These are phyloP conservation scores for Tipula lateralis DNA, from an alignment of 2,888 invertebrate genomes.

Conservation along the genomic window DNA sequence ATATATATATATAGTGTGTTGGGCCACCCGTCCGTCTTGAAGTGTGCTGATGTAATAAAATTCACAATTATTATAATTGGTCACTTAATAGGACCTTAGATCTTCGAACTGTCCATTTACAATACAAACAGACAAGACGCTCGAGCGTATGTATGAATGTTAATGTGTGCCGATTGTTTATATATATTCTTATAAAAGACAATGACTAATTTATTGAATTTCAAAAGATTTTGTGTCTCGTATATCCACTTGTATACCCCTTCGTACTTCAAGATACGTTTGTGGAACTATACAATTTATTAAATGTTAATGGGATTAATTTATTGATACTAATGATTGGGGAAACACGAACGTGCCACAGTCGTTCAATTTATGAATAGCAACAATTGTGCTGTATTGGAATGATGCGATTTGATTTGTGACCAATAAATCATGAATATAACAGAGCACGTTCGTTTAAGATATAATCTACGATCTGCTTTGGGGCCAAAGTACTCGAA, in stretches of 20 bases:
- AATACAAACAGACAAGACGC: too few relatives aligned
- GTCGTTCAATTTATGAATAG: neutral
- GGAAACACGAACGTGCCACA: slow-evolving; percentile 1
- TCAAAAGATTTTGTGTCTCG: neutral
- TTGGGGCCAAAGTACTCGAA: too few relatives aligned
- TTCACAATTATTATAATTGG: too few relatives aligned
- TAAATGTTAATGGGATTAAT: neutral
- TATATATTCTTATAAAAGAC: neutral
- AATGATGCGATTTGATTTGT: neutral
- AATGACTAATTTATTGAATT: neutral
- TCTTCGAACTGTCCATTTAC: too few relatives aligned
- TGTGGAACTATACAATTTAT: neutral
- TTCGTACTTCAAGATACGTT: too few relatives aligned
- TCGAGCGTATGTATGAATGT: neutral
- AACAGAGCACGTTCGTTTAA: neutral
- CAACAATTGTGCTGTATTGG: neutral
- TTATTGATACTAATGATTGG: slow-evolving; percentile 15
- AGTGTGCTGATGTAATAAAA: too few relatives aligned
- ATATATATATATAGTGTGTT: too few relatives aligned
- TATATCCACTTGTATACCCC: neutral
- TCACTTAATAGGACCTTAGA: too few relatives aligned
- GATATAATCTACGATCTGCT: too few relatives aligned
- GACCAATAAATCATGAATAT: neutral
- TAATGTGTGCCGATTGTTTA: neutral
- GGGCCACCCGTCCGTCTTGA: too few relatives aligned